Evolutionary conservation across 2,113 vertebrate species (phyloP).

Genomic region (Eidolon helvum): DNA sequence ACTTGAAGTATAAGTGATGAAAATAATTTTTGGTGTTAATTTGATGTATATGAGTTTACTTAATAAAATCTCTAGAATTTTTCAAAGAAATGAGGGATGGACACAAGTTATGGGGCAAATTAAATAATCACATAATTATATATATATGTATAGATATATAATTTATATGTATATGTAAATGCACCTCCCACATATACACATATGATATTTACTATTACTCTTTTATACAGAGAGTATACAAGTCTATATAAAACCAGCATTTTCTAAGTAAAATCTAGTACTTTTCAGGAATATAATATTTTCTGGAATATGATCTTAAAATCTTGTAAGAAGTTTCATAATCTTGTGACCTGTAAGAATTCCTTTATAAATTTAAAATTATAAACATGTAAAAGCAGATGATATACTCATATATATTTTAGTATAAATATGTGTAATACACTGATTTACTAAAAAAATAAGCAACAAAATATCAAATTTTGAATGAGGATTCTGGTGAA

Average conservation of each 20-base stretch:
- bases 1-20: not conserved
- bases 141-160: not conserved
- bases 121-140: not conserved
- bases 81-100: not conserved
- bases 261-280: not conserved
- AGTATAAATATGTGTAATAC: not conserved
- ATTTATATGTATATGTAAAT: not conserved
- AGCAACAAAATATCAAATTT: not conserved
- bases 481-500: not conserved
- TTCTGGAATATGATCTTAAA: not conserved
- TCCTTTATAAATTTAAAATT: not conserved
- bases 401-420: not conserved
- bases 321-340: not conserved
- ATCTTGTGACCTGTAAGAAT: not conserved
- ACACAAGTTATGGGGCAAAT: not conserved
- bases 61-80: not conserved
- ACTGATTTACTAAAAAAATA: not conserved
- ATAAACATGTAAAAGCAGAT: not conserved
- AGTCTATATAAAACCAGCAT: not conserved
- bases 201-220: not conserved
- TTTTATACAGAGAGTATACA: not conserved
- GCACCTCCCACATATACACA: not conserved
- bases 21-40: not conserved
- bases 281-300: not conserved
- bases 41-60: not conserved